Evolutionary conservation across 2,888 invertebrate species (phyloP), one percentile per base, ranked within the genome.

Genomic region (Andrena minutula): DNA sequence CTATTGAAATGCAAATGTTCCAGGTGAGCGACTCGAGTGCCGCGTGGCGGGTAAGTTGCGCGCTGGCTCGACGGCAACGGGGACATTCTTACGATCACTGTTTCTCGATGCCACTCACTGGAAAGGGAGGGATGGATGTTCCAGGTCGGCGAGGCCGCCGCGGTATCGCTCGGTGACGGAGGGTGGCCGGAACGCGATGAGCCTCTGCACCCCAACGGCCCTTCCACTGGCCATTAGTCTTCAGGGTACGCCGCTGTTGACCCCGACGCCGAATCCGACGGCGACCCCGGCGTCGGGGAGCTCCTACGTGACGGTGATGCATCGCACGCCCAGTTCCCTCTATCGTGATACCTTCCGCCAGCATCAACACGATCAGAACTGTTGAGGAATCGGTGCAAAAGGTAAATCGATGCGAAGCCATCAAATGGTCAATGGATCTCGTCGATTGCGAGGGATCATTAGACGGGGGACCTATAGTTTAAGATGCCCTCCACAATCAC

Each of bases 141-240:
- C 4, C 94, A 97, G 97, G 92, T 95, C 96, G 84, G 96, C 97
- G 30, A 95, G 97, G 86, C 96, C 96, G 85, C 95, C 96, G 72
- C 95, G 96, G 76, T 96, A 96, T 94, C 95, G 96, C 71, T 96
- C 97, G 3, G 97, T 96, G 8, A 96, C 96, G 26, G 96, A 97
- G 63, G 87, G 88, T 35, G 95, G 96, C 12, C 95, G 97, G 4
- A 96, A 97, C 16, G 96, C 97, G 0, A 95, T 96, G 2, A 96
- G 96, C 90, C 94, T 97, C 10, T 97, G 97, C 91, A 96, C 96
- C 2, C 95, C 96, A 23, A 96, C 97, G 28, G 96, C 97, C 0
- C 94, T 97, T 16, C 97, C 97, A 0, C 92, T 97, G 87, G 97
- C 97, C 82, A 96, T 97, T 92, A 97, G 97, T 84, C 95, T 97